A percentile compares a stretch with the other conserved stretches of the same genome.
phyloP scores from a whole-genome alignment of 2,797 vertebrate genomes.

The Loriculus beryllinus region DNA sequence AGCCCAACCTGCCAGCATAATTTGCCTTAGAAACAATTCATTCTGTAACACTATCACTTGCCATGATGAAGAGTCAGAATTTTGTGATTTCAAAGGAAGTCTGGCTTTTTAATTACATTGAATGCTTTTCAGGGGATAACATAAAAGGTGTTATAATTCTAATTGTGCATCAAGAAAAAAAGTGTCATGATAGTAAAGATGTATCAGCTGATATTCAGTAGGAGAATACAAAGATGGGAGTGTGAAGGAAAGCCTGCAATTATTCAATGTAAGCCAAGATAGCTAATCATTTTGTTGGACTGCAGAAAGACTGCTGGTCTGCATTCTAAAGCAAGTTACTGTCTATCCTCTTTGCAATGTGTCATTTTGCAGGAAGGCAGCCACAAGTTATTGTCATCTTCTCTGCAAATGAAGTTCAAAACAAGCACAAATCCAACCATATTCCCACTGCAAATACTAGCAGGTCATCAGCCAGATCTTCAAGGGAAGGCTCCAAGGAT shows the following conservation, averaged over 20 bases:
- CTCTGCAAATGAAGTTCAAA: neutral
- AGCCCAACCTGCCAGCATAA: neutral
- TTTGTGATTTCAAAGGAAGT: neutral
- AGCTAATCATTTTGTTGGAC: neutral
- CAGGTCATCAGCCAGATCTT: neutral
- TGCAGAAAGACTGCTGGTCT: neutral
- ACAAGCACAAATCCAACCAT: neutral
- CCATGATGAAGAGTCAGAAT: neutral
- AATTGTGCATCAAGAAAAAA: neutral
- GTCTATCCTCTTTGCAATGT: neutral
- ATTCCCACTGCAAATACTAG: neutral
- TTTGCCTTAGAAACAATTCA: neutral
- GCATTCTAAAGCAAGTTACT: constrained; percentile 2
- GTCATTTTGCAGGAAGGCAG: neutral
- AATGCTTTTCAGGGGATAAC: neutral
- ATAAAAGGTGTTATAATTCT: neutral
- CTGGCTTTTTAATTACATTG: neutral
- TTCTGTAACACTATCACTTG: neutral
- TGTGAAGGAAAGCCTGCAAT: constrained; percentile 9
- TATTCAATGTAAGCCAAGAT: neutral
- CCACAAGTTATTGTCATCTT: neutral
- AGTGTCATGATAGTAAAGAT: neutral
- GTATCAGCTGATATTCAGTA: neutral
- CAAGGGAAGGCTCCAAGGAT: neutral
- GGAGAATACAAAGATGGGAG: neutral